Percentiles rank a stretch among this genome's conserved stretches.
These are phyloP conservation scores for Drosophila oshimai DNA, from an alignment of 1,140 invertebrate species.

Conservation along the genomic window DNA sequence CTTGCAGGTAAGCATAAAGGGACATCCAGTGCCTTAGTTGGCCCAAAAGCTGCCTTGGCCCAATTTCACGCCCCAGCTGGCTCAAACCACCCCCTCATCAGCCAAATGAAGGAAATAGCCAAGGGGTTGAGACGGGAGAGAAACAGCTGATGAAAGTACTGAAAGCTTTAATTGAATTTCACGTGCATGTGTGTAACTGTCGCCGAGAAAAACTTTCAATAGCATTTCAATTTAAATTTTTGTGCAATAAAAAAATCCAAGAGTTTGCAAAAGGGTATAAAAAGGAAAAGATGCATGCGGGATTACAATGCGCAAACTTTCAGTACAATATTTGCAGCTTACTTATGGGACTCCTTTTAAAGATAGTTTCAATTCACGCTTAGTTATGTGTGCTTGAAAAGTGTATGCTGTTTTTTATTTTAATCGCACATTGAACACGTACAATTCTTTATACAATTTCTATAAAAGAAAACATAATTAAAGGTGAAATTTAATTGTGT, in stretches of 20 bases:
- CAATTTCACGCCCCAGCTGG: constrained; percentile 59
- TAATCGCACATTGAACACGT: too few species aligned
- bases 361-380: too few species aligned
- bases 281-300: not conserved
- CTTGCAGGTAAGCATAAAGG: constrained; percentile 57
- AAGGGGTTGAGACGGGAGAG: not conserved
- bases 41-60: constrained; percentile 26
- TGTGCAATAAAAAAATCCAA: not conserved
- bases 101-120: constrained; percentile 61
- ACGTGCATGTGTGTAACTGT: constrained; percentile 22
- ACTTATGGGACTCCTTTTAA: not conserved
- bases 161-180: constrained; percentile 74
- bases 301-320: not conserved
- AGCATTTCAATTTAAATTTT: constrained; percentile 58
- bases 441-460: too few species aligned
- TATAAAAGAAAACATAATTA: too few species aligned
- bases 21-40: not conserved
- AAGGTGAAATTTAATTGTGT: too few species aligned
- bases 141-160: constrained; percentile 60
- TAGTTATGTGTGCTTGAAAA: too few species aligned
- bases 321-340: not conserved
- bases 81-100: constrained; percentile 6
- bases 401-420: too few species aligned
- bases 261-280: not conserved
- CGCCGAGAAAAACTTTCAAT: constrained; percentile 59